phyloP scores from a whole-genome alignment of 2,113 vertebrate species.

The Macquaria australasica region DNA sequence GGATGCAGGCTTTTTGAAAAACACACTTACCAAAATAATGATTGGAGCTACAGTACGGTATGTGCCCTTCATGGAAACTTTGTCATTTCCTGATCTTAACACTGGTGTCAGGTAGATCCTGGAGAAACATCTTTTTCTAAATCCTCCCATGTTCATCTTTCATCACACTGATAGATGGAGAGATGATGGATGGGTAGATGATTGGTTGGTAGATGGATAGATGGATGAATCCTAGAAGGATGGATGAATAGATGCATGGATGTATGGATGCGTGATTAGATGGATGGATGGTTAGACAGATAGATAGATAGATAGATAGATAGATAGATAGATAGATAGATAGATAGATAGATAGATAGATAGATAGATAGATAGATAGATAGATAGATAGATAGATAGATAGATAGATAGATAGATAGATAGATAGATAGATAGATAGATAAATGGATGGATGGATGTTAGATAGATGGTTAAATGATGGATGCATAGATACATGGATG shows the following conservation, averaged over 20 bases:
- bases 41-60: background rate
- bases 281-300: background rate
- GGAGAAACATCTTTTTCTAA: background rate
- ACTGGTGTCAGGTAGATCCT: background rate
- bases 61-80: background rate
- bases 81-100: background rate
- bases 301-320: background rate
- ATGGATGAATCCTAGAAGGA: background rate
- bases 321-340: background rate
- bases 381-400: too few species aligned
- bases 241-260: background rate
- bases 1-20: conserved; percentile 38
- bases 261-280: background rate
- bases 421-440: too few species aligned
- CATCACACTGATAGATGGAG: background rate
- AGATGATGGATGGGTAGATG: too few species aligned
- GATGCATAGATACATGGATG: background rate
- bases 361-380: background rate
- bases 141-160: background rate
- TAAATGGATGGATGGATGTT: background rate
- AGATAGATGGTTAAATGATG: background rate
- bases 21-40: conserved; percentile 21
- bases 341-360: background rate
- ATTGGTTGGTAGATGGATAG: too few species aligned
- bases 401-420: background rate